Evolutionary conservation across 2,888 invertebrate genomes (phyloP), one percentile per base, ranked within the genome.

Genomic region (Chaetogeoica ovagalla): DNA sequence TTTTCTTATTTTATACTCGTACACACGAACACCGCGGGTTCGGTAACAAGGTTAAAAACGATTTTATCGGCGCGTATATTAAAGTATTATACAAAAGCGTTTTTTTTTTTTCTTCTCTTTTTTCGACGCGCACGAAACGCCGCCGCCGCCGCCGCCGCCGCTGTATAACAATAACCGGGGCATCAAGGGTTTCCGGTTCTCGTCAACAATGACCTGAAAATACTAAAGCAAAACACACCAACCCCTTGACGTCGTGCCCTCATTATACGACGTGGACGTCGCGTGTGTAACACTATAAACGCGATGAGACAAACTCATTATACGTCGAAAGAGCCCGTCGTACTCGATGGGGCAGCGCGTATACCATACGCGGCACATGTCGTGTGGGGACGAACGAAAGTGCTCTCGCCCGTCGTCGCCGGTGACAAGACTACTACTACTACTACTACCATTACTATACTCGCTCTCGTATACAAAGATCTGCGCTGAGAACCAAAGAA

Each of bases 241-340:
- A 79, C 79, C 79, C 79, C 79, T 79, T 79, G 79, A 79, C 79
- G 79, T 79, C 65, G 55, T 71, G 79, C 71, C 71, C 79, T 79
- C 70, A 79, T 79, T 79, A n/a, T n/a, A 79, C 55, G 48, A 79
- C 55, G 48, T 48, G 13, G 48, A 9, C 63, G 60, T 11, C 65
- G 62, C 55, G 79, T 65, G 71, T 79, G 79, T 79, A 57, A 48
- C 3, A 48, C 48, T 48, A 15, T 48, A 48, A 48, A 48, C 13
- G 48, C 15, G 70, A 79, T 71, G 79, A 79, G 79, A 79, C 79
- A 43, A 79, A 79, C 79, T 79, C 79, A 79, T 79, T 79, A 79
- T 79, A 63, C 30, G 30, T 79, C 71, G 52, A 79, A 79, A 79
- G 30, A 30, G 63, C 79, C 79, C 63, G 30, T 30, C 63, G 30